Evolutionary conservation across 2,888 invertebrate species (phyloP), one percentile per base, ranked within the genome.

Genomic region (Volucella inanis): DNA sequence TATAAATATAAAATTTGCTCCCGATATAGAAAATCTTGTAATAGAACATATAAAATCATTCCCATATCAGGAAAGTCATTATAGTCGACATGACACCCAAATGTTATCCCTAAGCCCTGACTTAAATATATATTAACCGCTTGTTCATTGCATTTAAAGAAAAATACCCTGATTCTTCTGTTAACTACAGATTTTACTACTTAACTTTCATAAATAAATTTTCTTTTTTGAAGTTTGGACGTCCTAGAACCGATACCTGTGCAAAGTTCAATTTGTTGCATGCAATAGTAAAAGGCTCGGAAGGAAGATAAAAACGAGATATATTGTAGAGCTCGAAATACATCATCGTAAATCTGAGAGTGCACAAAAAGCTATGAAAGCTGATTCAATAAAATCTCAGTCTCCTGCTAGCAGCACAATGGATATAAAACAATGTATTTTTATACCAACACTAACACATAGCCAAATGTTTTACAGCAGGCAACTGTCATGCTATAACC

Each of bases 361-460:
- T 64, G 54, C 47, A 22, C 12, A 65, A 65, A 12, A 1, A 2
- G 18, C 18, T 18, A 18, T 18, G 18, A 18, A 18, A 18, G 18
- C 3, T 64, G 47, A 64, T 64, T 64, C 47, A 64, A 64, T 64
- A 43, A 22, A 47, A 64, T 64, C 65, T 64, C 65, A 52, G 68
- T 22, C 68, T 49, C 68, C 68, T 54, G 31, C 52, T 92, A 87
- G 87, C 68, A 79, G 65, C 45, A 80, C 47, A 43, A 87, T 89
- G 80, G 89, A 90, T 82, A 82, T 89, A 61, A 87, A 90, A 83
- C 88, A 89, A 84, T 89, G 89, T 38, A 74, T 89, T 59, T 88
- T 88, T 50, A 80, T 88, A 55, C 90, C 89, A 14, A 89, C n/a
- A n/a, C n/a, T n/a, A n/a, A n/a, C n/a, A n/a, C n/a, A n/a, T n/a